Evolutionary conservation across 2,113 vertebrate genomes (phyloP).

Genomic region (Procavia capensis): DNA sequence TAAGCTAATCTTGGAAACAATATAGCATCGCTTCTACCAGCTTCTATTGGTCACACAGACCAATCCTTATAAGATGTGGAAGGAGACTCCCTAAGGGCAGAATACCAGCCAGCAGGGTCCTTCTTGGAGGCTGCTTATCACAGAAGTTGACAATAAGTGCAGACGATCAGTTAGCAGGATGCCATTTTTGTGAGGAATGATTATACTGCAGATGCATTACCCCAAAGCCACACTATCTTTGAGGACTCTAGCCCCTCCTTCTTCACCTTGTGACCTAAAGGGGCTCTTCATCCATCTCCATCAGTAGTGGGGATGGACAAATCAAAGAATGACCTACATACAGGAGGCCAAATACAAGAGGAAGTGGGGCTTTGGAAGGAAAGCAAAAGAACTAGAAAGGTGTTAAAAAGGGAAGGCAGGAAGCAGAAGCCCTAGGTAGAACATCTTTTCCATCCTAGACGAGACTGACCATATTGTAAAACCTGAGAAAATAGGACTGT

Average conservation of each 20-base stretch:
- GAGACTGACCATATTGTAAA: neutral
- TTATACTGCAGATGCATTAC: neutral
- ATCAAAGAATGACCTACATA: neutral
- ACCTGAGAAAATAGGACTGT: neutral
- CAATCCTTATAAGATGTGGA: neutral
- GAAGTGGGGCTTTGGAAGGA: neutral
- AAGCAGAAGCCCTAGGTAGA: neutral
- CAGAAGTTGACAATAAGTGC: neutral
- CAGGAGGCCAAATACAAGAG: neutral
- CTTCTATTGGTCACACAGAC: neutral
- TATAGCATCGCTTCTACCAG: neutral
- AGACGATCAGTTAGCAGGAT: neutral
- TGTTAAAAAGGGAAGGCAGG: neutral
- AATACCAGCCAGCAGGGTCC: neutral
- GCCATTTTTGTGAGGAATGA: neutral
- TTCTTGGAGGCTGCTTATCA: neutral
- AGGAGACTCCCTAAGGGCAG: neutral
- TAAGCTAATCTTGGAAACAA: neutral
- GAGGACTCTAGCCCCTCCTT: neutral
- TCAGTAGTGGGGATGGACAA: neutral
- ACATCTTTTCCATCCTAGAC: neutral
- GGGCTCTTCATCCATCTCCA: neutral
- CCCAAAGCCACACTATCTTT: neutral
- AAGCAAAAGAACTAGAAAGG: neutral
- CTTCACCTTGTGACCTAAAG: neutral